Percentiles rank a stretch among this genome's conserved stretches.
phyloP scores from a whole-genome alignment of 1,140 invertebrate species.

The Copidosoma floridanum region DNA sequence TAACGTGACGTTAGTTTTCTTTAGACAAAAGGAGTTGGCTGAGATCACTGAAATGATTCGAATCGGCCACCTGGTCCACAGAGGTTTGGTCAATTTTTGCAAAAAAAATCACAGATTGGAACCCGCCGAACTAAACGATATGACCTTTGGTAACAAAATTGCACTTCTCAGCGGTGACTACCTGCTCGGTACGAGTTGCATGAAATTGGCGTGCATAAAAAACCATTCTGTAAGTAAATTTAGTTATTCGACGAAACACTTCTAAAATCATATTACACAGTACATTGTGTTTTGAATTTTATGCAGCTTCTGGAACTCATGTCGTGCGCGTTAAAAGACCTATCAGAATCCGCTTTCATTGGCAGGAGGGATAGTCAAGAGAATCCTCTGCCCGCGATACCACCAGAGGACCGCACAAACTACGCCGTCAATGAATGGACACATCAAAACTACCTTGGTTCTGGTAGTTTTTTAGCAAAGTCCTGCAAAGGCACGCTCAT shows the following conservation, averaged over 20 bases:
- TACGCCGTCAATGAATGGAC: conserved; percentile 81
- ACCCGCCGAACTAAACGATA: conserved; percentile 66
- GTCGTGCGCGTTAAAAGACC: conserved; percentile 80
- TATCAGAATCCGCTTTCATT: conserved; percentile 87
- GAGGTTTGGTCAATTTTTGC: conserved; percentile 82
- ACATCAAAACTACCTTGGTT: conserved; percentile 75
- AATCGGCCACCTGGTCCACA: conserved; percentile 92
- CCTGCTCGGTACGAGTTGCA: conserved; percentile 84
- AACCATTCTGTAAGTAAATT: conserved; percentile 65
- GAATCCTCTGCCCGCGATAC: conserved; percentile 73
- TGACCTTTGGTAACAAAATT: conserved; percentile 95
- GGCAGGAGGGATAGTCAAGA: conserved; percentile 81
- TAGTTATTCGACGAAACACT: no score
- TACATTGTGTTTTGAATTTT: no score
- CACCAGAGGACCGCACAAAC: conserved; percentile 60
- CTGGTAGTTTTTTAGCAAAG: conserved; percentile 81
- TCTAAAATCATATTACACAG: no score
- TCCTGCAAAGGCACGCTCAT: conserved; percentile 83
- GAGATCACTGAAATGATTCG: conserved; percentile 98
- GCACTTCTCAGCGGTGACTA: conserved; percentile 91
- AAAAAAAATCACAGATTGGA: conserved; percentile 58
- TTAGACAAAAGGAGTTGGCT: conserved; percentile 82
- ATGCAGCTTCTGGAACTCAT: conserved; percentile 82
- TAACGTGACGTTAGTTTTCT: no score
- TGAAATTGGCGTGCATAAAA: conserved; percentile 77